Percentiles rank a stretch among this genome's conserved stretches.
phyloP scores from a whole-genome alignment of 2,888 invertebrate genomes.

The Apodemia hepburni region DNA sequence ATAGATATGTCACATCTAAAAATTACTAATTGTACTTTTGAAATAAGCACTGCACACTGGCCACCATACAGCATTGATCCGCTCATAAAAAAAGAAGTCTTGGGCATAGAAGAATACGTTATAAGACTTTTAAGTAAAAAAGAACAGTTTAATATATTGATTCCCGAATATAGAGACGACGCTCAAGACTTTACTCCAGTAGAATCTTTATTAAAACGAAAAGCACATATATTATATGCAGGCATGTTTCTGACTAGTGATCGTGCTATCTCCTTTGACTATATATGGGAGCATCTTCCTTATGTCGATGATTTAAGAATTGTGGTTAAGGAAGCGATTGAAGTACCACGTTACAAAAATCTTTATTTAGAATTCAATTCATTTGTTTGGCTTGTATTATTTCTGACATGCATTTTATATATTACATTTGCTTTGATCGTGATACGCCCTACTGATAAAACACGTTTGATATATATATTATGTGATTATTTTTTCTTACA shows the following conservation, averaged over 20 bases:
- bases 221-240: constrained; percentile 37
- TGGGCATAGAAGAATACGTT: constrained; percentile 37
- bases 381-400: constrained; percentile 41
- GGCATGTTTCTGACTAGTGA: constrained; percentile 35
- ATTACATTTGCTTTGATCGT: constrained; percentile 34
- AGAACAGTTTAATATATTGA: constrained; percentile 42
- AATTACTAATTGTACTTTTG: constrained; percentile 48
- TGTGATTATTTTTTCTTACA: constrained; percentile 41
- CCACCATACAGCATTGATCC: constrained; percentile 47
- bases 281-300: constrained; percentile 40
- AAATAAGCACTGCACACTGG: constrained; percentile 41
- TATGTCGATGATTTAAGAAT: constrained; percentile 43
- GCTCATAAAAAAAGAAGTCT: background rate
- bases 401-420: constrained; percentile 36
- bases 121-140: constrained; percentile 42
- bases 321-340: constrained; percentile 41
- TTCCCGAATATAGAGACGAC: constrained; percentile 36
- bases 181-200: constrained; percentile 29
- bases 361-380: constrained; percentile 42
- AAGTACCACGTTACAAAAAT: constrained; percentile 40
- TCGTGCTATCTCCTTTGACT: constrained; percentile 40
- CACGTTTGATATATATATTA: constrained; percentile 37
- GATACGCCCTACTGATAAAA: constrained; percentile 37
- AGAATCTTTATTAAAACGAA: constrained; percentile 32
- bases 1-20: constrained; percentile 42